These are phyloP conservation scores for Siniperca undulata DNA, from an alignment of 2,797 vertebrate genomes.

Conservation along the genomic window DNA sequence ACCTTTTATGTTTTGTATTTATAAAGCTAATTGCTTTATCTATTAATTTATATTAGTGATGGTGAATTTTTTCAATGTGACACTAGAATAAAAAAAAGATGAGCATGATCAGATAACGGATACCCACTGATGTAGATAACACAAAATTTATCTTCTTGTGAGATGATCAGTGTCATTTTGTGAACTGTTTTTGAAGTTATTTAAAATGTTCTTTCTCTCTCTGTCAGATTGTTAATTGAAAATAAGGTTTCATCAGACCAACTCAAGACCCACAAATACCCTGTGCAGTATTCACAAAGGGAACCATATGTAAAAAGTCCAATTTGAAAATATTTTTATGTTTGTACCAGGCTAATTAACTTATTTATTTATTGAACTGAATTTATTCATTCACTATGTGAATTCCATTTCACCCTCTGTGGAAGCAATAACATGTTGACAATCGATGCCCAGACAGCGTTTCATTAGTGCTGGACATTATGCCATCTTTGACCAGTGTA, in stretches of 20 bases:
- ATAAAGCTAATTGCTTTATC: slow-evolving; percentile 78
- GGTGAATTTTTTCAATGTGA: slow-evolving; percentile 81
- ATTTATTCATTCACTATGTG: slow-evolving; percentile 77
- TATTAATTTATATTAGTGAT: slow-evolving; percentile 82
- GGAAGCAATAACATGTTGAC: slow-evolving; percentile 89
- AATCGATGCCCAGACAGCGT: slow-evolving; percentile 80
- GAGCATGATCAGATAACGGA: slow-evolving; percentile 86
- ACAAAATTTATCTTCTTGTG: slow-evolving; percentile 82
- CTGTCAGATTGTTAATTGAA: slow-evolving; percentile 77
- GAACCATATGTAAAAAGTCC: slow-evolving; percentile 68
- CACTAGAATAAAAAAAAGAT: slow-evolving; percentile 78
- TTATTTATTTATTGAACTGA: slow-evolving; percentile 69
- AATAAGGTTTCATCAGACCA: slow-evolving; percentile 67
- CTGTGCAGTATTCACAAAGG: slow-evolving; percentile 65
- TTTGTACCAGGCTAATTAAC: slow-evolving; percentile 72
- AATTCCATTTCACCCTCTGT: slow-evolving; percentile 78
- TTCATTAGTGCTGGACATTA: slow-evolving; percentile 71
- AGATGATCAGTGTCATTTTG: slow-evolving; percentile 83
- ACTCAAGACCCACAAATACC: slow-evolving; percentile 57
- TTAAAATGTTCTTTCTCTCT: slow-evolving; percentile 63
- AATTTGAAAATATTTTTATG: slow-evolving; percentile 68
- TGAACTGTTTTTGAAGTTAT: slow-evolving; percentile 79
- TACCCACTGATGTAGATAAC: slow-evolving; percentile 82
- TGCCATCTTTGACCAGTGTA: slow-evolving; percentile 68
- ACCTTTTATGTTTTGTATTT: slow-evolving; percentile 82